Percentiles rank a stretch among this genome's conserved stretches.
Conservation (phyloP, 2,113 vertebrate species). For the Boleophthalmus pectinirostris region DNA sequence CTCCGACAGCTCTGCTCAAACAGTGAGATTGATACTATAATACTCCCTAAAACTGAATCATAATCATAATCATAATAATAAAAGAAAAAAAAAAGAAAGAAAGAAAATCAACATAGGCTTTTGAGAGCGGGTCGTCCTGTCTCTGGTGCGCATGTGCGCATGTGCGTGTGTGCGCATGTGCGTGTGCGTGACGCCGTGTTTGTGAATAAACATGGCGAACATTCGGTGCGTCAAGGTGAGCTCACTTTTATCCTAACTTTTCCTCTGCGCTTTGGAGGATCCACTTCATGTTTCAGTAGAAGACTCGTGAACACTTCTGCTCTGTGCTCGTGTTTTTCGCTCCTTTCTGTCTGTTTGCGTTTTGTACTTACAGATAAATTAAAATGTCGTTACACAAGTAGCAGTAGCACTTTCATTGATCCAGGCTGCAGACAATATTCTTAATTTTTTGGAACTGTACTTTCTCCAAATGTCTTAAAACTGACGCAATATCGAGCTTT, state of each 20-base stretch:
- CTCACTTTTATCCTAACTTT: neutral
- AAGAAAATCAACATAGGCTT: no score
- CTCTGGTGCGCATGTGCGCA: neutral
- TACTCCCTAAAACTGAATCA: no score
- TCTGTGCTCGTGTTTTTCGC: neutral
- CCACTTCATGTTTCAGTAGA: neutral
- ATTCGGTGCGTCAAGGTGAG: slow-evolving; percentile 81
- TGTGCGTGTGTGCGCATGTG: no score
- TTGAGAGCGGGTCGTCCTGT: neutral
- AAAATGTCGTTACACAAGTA: neutral
- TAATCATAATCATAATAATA: no score
- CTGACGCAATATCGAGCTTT: no score
- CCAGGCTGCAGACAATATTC: no score
- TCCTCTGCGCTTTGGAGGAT: neutral
- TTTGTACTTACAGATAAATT: neutral
- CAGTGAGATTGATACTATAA: no score
- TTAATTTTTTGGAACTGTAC: no score
- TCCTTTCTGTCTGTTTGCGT: neutral
- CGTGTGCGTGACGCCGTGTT: neutral
- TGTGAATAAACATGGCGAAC: slow-evolving; percentile 73
- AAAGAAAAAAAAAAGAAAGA: no score
- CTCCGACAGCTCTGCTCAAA: no score
- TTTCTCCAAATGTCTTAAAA: no score
- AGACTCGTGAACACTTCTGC: neutral
- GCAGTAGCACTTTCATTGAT: no score